Evolutionary conservation across 2,888 invertebrate species (phyloP), one percentile per base, ranked within the genome.

Genomic region (Auanema freiburgensis): DNA sequence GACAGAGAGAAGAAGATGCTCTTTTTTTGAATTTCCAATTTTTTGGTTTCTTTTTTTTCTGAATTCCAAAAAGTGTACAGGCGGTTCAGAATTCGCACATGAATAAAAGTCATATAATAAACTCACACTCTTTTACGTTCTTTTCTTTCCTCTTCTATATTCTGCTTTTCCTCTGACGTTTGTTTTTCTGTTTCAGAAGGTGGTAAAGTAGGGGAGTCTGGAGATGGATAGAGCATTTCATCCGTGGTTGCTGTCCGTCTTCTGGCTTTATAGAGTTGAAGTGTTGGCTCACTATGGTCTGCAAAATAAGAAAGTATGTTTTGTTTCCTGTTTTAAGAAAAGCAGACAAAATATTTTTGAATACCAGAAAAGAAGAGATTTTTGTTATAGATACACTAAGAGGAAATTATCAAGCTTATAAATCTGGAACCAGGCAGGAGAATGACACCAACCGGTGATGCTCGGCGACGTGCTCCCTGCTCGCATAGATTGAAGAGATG

Each of bases 161-260:
- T 21, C 10, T 52, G 23, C 11, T 23, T 52, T 6, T 18, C 52
- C 11, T 52, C 52, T 5, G 6, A 16, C 8, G 33, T 24, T 12
- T 12, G 51, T 25, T 57, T 40, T 33, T 59, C 57, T 3, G 55
- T 57, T 41, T 69, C 67, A 0, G 63, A 57, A 33, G 33, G 33
- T 33, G 33, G 33, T 33, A 33, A 33, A 33, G 33, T 33, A 33
- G 33, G 33, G 8, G 33, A 33, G 33, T 33, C 33, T 33, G 33
- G 33, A 41, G 54, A 53, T 24, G 74, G 71, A 52, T 71, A 90
- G 44, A 91, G 85, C 70, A 91, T 85, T 82, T 91, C 91, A 72
- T 89, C 88, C 0, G 90, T 88, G 5, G 83, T 83, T 6, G 89
- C 88, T 6, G 90, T 89, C 69, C 89, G 86, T 77, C 89, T 85